Evolutionary conservation across 1,140 invertebrate species (phyloP), one percentile per base, ranked within the genome.

Genomic region (Amyelois transitella): DNA sequence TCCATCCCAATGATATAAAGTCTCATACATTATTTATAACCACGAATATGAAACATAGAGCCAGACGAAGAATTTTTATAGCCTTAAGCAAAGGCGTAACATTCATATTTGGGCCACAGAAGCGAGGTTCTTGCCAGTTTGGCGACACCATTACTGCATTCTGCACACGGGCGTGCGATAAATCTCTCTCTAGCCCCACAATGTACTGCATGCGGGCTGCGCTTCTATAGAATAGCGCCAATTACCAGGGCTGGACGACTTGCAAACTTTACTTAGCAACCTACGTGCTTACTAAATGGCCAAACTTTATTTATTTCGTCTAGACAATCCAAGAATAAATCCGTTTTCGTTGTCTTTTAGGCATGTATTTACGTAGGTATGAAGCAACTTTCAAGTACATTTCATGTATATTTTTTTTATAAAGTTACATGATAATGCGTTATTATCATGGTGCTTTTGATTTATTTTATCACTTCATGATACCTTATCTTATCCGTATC

Each of bases 141-240:
- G 59, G 62, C 58, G 66, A 62, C 65, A 62, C 68, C 63, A 76
- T 78, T 75, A 74, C 63, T 49, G 75, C 71, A 74, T 78, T 78
- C 67, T 66, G 66, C 51, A 54, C 70, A 69, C 75, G 72, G 58
- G 57, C 58, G 53, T 50, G 60, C 64, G 60, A 80, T 77, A 80
- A 80, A 80, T 75, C 70, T 69, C 58, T 20, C 44, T 59, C 51
- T 54, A 62, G 55, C 62, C 58, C 69, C 51, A 67, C 72, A 75
- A 72, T 71, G 70, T 72, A 81, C 67, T 70, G 75, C 67, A 77
- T 75, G 62, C 64, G 65, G 60, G 64, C 58, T 66, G 58, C 63
- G 64, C 64, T 72, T 63, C 66, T 55, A 18, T n/a, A 49, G 7
- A 67, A 60, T 56, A 54, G 28, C 59, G 58, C 63, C 69, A 71